A percentile compares a stretch with the other conserved stretches of the same genome.
Evolutionary conservation across 2,797 vertebrate genomes (phyloP).

Genomic region (Spea hammondii): DNA sequence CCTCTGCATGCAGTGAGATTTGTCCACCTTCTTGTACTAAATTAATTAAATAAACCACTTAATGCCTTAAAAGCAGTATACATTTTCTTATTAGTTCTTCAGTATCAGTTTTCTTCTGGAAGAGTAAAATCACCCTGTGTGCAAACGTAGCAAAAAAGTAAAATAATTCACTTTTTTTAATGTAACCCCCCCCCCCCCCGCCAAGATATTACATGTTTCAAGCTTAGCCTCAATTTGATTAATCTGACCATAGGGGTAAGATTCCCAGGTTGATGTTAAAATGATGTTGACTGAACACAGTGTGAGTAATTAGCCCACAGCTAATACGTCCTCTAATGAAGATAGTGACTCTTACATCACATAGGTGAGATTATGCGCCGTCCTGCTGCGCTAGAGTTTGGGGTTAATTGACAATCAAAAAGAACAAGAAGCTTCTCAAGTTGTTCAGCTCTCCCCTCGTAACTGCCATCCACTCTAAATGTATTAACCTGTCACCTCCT

Average conservation of each 20-base stretch:
- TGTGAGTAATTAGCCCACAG: conserved; percentile 1
- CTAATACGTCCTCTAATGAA: neutral
- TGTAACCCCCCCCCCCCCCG: too few species aligned
- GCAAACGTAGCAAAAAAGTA: too few species aligned
- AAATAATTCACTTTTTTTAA: too few species aligned
- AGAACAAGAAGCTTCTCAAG: neutral
- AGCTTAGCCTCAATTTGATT: too few species aligned
- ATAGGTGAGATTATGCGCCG: neutral
- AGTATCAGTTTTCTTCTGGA: too few species aligned
- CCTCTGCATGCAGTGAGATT: too few species aligned
- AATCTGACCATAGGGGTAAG: neutral
- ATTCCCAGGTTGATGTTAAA: neutral
- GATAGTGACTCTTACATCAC: neutral
- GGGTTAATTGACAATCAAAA: conserved; percentile 9
- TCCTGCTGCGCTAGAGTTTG: neutral
- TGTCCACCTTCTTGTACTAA: too few species aligned
- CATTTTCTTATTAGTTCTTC: too few species aligned
- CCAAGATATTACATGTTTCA: too few species aligned
- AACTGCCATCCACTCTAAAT: neutral
- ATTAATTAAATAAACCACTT: too few species aligned
- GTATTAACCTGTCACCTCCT: neutral
- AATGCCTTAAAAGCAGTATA: too few species aligned
- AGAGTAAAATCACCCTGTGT: too few species aligned
- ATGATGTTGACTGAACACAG: neutral
- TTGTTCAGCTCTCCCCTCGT: neutral